Conservation (phyloP, 2,113 vertebrate genomes). For the Protomyctophum bolini region DNA sequence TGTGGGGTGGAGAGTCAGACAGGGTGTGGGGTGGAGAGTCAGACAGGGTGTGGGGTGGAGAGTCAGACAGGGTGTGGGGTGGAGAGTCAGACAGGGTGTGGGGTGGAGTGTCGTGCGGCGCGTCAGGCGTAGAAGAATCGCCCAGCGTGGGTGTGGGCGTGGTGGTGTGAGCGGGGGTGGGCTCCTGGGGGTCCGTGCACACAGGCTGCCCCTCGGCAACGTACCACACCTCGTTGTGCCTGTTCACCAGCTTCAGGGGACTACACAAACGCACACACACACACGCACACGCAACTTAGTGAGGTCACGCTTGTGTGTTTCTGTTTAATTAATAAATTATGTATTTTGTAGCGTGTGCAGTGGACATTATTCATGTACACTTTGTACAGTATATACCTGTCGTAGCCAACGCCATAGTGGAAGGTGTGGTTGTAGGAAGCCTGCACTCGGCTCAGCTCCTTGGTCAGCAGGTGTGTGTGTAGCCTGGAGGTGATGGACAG, state of each 20-base stretch:
- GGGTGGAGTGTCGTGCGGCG: conserved; percentile 7
- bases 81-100: conserved; percentile 1
- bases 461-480: conserved; percentile 74
- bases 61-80: conserved; percentile 33
- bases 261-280: conserved; percentile 46
- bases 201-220: conserved; percentile 67
- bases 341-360: not conserved
- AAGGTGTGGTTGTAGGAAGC: conserved; percentile 73
- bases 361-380: not conserved
- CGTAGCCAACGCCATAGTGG: conserved; percentile 79
- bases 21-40: not conserved
- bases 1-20: conserved; percentile 12
- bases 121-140: not conserved
- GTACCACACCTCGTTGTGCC: conserved; percentile 84
- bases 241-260: conserved; percentile 78
- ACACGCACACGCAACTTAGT: not conserved
- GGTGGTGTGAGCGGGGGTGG: conserved; percentile 52
- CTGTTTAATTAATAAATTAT: too few species aligned
- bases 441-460: conserved; percentile 67
- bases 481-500: conserved; percentile 77
- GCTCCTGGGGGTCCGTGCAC: conserved; percentile 63
- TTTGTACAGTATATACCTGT: conserved; percentile 63
- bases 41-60: not conserved
- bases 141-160: conserved; percentile 15
- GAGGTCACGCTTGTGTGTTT: not conserved